Conservation (phyloP, 2,888 invertebrate species). For the Ochropleura leucogaster region DNA sequence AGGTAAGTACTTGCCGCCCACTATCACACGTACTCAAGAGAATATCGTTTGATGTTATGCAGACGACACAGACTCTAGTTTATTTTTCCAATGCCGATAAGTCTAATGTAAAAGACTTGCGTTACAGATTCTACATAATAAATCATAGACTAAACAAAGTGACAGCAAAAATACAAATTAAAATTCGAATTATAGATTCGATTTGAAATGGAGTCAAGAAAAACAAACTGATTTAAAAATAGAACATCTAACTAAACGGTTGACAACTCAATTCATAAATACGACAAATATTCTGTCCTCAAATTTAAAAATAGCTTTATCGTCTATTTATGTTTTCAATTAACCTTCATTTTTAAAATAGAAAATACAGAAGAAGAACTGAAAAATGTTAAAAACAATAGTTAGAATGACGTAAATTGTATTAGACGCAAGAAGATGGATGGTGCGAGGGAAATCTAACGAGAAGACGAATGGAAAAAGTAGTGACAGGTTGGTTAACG, state of each 20-base stretch:
- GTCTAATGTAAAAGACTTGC: constrained; percentile 8
- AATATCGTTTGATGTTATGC: constrained; percentile 44
- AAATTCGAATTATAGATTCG: constrained; percentile 13
- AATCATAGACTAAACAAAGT: constrained; percentile 15
- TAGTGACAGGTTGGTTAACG: constrained; percentile 62
- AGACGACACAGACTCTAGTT: constrained; percentile 31
- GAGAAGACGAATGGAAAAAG: constrained; percentile 54
- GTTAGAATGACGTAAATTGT: constrained; percentile 57
- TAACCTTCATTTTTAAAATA: constrained; percentile 61
- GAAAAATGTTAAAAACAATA: constrained; percentile 53
- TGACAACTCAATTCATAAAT: constrained; percentile 39
- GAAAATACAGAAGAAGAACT: constrained; percentile 37
- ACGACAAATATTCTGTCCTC: constrained; percentile 39
- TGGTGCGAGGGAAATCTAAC: constrained; percentile 55
- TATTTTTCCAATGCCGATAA: constrained; percentile 33
- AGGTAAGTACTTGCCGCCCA: constrained; percentile 35
- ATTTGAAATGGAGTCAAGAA: constrained; percentile 16
- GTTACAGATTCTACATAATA: constrained; percentile 15
- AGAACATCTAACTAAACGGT: constrained; percentile 18
- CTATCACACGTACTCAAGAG: constrained; percentile 14
- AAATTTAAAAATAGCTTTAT: constrained; percentile 48
- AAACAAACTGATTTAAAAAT: constrained; percentile 20
- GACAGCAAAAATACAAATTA: constrained; percentile 11
- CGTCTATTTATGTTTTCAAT: constrained; percentile 55
- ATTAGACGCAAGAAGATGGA: constrained; percentile 59